These are phyloP conservation scores for Thera britannica DNA, from an alignment of 2,888 invertebrate genomes.

Conservation along the genomic window DNA sequence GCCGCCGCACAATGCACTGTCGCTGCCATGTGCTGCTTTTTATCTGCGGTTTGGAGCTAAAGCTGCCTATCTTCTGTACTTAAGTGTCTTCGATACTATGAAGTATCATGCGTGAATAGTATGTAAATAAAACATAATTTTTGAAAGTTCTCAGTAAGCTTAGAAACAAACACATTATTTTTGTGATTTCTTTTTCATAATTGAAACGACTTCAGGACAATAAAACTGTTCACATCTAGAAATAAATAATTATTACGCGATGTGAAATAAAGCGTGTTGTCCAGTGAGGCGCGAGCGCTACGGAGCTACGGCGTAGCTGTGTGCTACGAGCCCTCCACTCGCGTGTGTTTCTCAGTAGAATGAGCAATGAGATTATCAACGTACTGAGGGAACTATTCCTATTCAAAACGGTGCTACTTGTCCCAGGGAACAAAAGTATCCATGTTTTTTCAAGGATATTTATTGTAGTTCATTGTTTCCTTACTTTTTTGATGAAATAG, in stretches of 20 bases:
- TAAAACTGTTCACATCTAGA: neutral
- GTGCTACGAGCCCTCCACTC: slow-evolving; percentile 18
- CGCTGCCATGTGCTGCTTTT: slow-evolving; percentile 2
- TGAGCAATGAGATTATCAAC: slow-evolving; percentile 11
- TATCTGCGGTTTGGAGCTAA: slow-evolving; percentile 4
- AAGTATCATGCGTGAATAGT: no score
- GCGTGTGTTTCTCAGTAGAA: slow-evolving; percentile 16
- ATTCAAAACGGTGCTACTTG: no score
- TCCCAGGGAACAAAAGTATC: no score
- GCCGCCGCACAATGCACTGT: slow-evolving; percentile 2
- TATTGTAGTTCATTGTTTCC: no score
- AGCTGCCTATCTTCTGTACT: neutral
- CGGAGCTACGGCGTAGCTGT: slow-evolving; percentile 23
- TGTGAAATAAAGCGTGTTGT: slow-evolving; percentile 27
- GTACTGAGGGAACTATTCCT: neutral
- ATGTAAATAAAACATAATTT: no score
- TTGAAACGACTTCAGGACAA: neutral
- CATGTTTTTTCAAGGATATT: no score
- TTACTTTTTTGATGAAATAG: no score
- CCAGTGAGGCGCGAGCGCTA: slow-evolving; percentile 22
- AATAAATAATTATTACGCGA: slow-evolving; percentile 3
- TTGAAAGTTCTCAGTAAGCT: no score
- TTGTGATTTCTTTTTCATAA: neutral
- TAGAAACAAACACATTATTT: no score
- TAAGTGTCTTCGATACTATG: no score